These are phyloP conservation scores for Ectropis grisescens DNA, from an alignment of 1,140 invertebrate genomes.

Conservation along the genomic window DNA sequence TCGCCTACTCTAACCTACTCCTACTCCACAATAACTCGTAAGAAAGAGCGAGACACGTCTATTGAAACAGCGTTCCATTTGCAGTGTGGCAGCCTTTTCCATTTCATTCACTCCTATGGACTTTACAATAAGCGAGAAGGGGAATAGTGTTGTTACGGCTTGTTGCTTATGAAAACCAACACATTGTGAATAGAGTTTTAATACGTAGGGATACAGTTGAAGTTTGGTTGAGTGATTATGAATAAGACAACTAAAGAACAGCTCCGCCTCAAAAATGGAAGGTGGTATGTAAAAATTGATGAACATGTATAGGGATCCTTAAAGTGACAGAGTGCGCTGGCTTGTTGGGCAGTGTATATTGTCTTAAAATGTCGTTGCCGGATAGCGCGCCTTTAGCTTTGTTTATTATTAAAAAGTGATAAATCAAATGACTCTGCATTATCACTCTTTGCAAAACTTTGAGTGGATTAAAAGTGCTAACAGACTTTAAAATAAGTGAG, in stretches of 20 bases:
- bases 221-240: conserved; percentile 6
- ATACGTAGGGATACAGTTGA: conserved; percentile 6
- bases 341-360: conserved; percentile 65
- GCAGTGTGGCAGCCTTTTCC: conserved; percentile 16
- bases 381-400: conserved; percentile 43
- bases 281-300: conserved; percentile 71
- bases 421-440: conserved; percentile 65
- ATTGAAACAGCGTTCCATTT: conserved; percentile 8
- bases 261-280: conserved; percentile 70
- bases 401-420: conserved; percentile 68
- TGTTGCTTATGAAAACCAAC: conserved; percentile 17
- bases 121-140: conserved; percentile 32
- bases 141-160: conserved; percentile 38
- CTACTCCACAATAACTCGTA: conserved; percentile 25
- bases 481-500: no score
- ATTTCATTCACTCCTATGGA: conserved; percentile 37
- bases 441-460: conserved; percentile 29
- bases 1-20: conserved; percentile 21
- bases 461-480: neutral
- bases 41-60: conserved; percentile 24
- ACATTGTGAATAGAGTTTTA: conserved; percentile 18
- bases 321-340: conserved; percentile 68
- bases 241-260: conserved; percentile 44
- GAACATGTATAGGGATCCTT: conserved; percentile 68
- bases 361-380: conserved; percentile 59